Base-by-base conservation (phyloP, 2,797 vertebrate species). In the Poeciliopsis gracilis region DNA sequence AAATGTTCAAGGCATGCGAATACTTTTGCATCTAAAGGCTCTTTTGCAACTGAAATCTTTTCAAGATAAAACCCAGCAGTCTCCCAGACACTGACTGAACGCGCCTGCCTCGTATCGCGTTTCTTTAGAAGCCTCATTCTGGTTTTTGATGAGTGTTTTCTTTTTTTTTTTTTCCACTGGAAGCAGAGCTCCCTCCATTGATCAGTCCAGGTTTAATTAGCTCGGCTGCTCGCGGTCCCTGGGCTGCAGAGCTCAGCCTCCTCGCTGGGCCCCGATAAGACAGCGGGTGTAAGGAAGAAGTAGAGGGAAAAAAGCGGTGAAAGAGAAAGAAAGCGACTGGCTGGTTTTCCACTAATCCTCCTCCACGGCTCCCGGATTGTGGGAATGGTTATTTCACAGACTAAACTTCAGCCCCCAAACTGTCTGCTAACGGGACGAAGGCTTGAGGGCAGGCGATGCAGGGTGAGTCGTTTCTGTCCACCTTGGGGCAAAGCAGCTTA, bases 121-220 rank as follows among this genome's bases (percentile, higher is more conserved):
- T 43, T 59, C 16, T 49, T 47, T 36, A 20, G 30, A 57, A 47
- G 49, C 49, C 30, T 75, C 78, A 12, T 45, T 59, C 51, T 77
- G 47, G 25, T 36, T 77, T 51, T 74, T 82, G 70, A 86, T 30
- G 75, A 77, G 73, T 82, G 81, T 84, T 84, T 45, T 13, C 10
- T 87, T 80, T 87, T 80, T 55, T 55, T 87, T 80, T 86, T 85
- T 71, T 86, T 84, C 72, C 53, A 67, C 69, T 84, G 51, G 88
- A 84, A 86, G 84, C 81, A 66, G 66, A 87, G 81, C 75, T 78
- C 81, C 83, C 75, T 78, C 81, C 83, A 90, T 87, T 88, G 91
- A 91, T 91, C 83, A 20, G 76, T 72, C 73, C 86, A 84, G 89
- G 87, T 91, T 91, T 93, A 93, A 95, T 95, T 93, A 93, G 92